A percentile compares a stretch with the other conserved stretches of the same genome.
phyloP scores from a whole-genome alignment of 2,888 invertebrate species.

The Ochropleura plecta region DNA sequence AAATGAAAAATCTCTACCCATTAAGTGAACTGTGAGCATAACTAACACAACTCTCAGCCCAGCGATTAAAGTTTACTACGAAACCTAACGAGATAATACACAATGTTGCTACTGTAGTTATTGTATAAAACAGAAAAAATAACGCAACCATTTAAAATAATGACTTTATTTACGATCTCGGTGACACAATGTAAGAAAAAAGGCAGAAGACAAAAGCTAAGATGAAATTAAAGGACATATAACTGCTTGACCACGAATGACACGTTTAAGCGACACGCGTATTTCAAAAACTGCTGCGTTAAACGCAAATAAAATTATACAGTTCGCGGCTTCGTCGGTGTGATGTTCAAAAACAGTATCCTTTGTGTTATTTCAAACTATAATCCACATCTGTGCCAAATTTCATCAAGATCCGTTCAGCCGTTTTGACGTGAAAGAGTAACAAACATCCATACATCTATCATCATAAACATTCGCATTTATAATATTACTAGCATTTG shows the following conservation, averaged over 20 bases:
- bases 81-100: constrained; percentile 45
- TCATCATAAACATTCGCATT: too few relatives aligned
- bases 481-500: too few relatives aligned
- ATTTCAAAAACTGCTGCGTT: background rate
- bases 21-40: constrained; percentile 29
- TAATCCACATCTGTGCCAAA: too few relatives aligned
- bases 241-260: background rate
- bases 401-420: too few relatives aligned
- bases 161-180: constrained; percentile 21
- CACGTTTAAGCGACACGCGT: background rate
- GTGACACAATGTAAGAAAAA: background rate
- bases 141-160: constrained; percentile 26
- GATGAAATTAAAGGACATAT: background rate
- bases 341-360: too few relatives aligned
- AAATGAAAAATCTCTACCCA: constrained; percentile 25
- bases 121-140: constrained; percentile 1
- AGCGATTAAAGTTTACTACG: constrained; percentile 40
- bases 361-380: too few relatives aligned
- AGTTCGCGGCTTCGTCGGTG: too few relatives aligned
- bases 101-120: constrained; percentile 22
- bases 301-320: background rate
- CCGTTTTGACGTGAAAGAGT: too few relatives aligned
- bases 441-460: too few relatives aligned
- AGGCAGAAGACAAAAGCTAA: constrained; percentile 12
- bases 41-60: constrained; percentile 25